phyloP scores from a whole-genome alignment of 1,140 invertebrate genomes.

The Drosophila quadrilineata region DNA sequence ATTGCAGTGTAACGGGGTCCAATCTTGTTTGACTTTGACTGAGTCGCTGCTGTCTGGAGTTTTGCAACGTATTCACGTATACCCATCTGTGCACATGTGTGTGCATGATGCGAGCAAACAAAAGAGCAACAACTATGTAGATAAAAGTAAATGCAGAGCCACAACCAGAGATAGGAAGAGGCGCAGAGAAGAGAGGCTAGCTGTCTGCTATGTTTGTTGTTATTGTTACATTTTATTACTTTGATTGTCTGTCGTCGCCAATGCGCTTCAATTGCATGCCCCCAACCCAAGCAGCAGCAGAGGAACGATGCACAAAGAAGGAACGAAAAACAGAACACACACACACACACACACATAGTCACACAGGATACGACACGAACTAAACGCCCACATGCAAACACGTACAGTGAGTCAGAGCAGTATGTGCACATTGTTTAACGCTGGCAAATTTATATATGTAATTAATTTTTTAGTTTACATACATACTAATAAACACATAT shows the following conservation, averaged over 20 bases:
- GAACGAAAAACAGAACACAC: constrained; percentile 5
- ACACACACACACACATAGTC: background rate
- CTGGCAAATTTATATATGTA: no score
- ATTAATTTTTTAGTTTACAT: no score
- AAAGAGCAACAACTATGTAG: constrained; percentile 28
- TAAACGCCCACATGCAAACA: no score
- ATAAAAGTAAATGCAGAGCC: background rate
- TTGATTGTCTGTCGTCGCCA: constrained; percentile 19
- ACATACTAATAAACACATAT: no score
- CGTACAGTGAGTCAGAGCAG: no score
- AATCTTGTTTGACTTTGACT: constrained; percentile 47
- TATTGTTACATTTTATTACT: constrained; percentile 25
- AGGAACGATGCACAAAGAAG: constrained; percentile 17
- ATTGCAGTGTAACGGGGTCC: constrained; percentile 11
- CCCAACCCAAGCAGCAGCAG: constrained; percentile 2
- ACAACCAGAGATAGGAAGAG: no score
- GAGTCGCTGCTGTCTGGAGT: constrained; percentile 52
- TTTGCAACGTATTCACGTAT: background rate
- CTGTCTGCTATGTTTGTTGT: constrained; percentile 22
- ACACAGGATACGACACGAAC: no score
- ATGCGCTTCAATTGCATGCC: constrained; percentile 38
- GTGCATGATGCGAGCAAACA: constrained; percentile 31
- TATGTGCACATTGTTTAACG: no score
- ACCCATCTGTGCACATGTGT: constrained; percentile 1
- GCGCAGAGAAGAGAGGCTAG: constrained; percentile 24